A percentile compares a stretch with the other conserved stretches of the same genome.
phyloP scores from a whole-genome alignment of 2,797 vertebrate genomes.

The Platalea minor region DNA sequence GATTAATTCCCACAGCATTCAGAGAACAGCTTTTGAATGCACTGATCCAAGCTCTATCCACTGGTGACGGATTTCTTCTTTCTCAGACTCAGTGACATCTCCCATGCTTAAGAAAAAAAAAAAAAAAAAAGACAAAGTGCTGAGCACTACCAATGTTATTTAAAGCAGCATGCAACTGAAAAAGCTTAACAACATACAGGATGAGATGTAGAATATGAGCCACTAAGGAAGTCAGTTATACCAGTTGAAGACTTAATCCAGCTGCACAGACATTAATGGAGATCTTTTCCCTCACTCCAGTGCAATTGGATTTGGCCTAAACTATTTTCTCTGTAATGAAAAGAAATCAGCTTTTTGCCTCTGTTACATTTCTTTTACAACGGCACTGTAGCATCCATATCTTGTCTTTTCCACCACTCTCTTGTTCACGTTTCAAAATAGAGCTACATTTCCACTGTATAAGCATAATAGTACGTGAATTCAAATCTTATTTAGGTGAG shows the following conservation, averaged over 20 bases:
- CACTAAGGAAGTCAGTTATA: background rate
- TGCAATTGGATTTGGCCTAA: background rate
- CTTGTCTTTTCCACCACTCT: background rate
- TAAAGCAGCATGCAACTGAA: background rate
- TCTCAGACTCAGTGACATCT: background rate
- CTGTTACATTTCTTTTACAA: background rate
- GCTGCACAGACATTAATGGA: background rate
- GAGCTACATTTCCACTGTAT: background rate
- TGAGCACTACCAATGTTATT: background rate
- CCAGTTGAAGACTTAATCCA: background rate
- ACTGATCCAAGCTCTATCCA: background rate
- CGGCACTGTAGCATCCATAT: background rate
- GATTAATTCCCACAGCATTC: background rate
- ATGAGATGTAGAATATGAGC: background rate
- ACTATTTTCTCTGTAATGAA: background rate
- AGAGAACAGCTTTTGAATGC: background rate
- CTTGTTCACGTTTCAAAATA: background rate
- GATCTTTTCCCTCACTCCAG: background rate
- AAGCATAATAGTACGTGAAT: background rate
- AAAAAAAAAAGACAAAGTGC: background rate
- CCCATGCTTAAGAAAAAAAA: background rate
- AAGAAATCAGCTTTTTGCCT: background rate
- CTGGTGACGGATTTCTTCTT: background rate
- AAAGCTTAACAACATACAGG: background rate
- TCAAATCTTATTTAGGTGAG: background rate